These are phyloP conservation scores for Oreonectes daqikongensis DNA, from an alignment of 2,797 vertebrate genomes.

Conservation along the genomic window DNA sequence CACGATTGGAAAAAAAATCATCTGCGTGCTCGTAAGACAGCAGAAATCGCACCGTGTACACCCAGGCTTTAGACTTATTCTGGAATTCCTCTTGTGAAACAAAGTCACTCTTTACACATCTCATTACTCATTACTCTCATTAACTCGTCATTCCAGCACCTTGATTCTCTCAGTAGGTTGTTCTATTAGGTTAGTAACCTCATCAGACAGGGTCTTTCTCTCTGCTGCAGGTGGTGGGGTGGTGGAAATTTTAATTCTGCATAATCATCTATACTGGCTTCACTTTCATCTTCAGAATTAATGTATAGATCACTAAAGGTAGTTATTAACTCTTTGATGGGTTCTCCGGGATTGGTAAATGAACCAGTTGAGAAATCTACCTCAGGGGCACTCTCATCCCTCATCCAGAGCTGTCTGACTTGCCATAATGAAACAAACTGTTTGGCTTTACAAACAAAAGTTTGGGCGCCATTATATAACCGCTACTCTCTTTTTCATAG, in stretches of 20 bases:
- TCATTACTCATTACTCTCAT: background rate
- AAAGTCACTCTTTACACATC: background rate
- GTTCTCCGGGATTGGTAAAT: background rate
- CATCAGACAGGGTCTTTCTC: background rate
- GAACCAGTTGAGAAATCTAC: background rate
- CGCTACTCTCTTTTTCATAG: too few species aligned
- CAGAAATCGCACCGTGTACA: too few species aligned
- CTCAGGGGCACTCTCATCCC: background rate
- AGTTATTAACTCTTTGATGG: background rate
- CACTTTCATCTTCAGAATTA: background rate
- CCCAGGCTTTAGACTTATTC: background rate
- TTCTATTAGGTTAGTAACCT: background rate
- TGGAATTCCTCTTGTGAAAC: background rate
- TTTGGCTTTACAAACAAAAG: too few species aligned
- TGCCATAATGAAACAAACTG: too few species aligned
- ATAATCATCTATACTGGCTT: background rate
- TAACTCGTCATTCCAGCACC: background rate
- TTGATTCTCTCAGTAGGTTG: background rate
- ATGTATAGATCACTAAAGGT: background rate
- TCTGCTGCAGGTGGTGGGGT: background rate
- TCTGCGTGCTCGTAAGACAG: too few species aligned
- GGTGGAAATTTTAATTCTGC: background rate
- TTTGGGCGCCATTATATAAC: too few species aligned
- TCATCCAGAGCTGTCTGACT: too few species aligned
- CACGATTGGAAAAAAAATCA: too few species aligned